phyloP scores from a whole-genome alignment of 2,797 vertebrate species.

The Gila robusta region DNA sequence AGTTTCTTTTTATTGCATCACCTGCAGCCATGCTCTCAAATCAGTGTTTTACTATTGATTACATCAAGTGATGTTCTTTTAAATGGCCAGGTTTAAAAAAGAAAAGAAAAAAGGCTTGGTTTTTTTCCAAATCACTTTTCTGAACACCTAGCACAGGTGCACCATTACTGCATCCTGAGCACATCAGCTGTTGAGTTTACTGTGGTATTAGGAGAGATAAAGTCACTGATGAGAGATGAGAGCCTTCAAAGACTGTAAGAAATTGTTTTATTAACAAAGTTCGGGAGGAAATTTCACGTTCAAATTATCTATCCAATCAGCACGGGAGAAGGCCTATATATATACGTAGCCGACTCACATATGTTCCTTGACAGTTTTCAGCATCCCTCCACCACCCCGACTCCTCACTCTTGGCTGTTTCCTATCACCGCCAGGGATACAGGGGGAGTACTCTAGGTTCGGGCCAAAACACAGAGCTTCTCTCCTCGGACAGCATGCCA shows the following conservation, averaged over 20 bases:
- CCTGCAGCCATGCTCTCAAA: neutral
- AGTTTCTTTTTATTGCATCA: constrained; percentile 43
- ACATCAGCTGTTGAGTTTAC: constrained; percentile 7
- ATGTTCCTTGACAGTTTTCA: too few species aligned
- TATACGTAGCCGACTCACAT: too few species aligned
- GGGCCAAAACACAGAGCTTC: too few species aligned
- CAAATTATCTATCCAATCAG: too few species aligned
- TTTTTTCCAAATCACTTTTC: constrained; percentile 21
- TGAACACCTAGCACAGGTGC: constrained; percentile 33
- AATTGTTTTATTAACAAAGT: too few species aligned
- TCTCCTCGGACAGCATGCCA: too few species aligned
- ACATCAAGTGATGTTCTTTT: constrained; percentile 14
- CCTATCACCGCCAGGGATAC: too few species aligned
- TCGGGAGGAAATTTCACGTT: too few species aligned
- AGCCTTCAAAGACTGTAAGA: neutral
- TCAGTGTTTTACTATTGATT: constrained; percentile 38
- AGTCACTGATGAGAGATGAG: neutral
- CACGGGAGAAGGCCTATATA: too few species aligned
- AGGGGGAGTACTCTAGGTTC: too few species aligned
- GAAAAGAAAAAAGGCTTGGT: neutral
- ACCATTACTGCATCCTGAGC: neutral
- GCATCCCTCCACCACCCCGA: too few species aligned
- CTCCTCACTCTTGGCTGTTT: too few species aligned
- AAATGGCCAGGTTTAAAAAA: neutral
- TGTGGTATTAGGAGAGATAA: neutral